Evolutionary conservation across 1,140 invertebrate genomes (phyloP).

Genomic region (Caenorhabditis elegans): WBcel235 BX284605.5:13254501-13255000

Average conservation of each 20-base stretch:
- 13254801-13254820: background rate
- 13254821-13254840: background rate
- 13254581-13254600: no score
- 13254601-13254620: no score
- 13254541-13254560: no score
- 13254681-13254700: background rate
- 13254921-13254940: conserved; percentile 29
- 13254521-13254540: no score
- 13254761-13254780: no score
- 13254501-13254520: no score
- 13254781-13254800: conserved; percentile 4
- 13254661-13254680: background rate
- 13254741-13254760: background rate
- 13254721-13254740: background rate
- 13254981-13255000: conserved; percentile 24
- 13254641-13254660: no score
- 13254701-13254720: background rate
- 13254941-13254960: conserved; percentile 9
- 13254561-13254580: no score
- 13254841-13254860: background rate
- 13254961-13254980: conserved; percentile 11
- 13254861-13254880: no score
- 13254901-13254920: background rate
- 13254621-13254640: no score
- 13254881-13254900: no score